phyloP scores from a whole-genome alignment of 2,888 invertebrate genomes.

The Neoitamus cyanurus region DNA sequence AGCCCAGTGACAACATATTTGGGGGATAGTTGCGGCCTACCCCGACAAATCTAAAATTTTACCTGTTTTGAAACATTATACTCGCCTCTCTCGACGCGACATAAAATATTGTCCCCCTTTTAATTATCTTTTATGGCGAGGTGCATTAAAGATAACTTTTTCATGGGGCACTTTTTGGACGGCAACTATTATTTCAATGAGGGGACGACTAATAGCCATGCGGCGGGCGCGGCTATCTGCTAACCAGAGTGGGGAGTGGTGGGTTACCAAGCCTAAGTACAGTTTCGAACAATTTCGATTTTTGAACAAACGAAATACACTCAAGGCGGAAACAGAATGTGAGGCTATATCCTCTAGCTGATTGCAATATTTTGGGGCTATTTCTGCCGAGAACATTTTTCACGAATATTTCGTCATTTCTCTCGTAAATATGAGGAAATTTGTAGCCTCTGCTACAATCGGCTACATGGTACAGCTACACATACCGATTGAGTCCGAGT shows the following conservation, averaged over 20 bases:
- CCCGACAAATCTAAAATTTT: conserved; percentile 24
- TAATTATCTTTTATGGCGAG: conserved; percentile 18
- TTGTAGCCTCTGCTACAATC: too few relatives aligned
- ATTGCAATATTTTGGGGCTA: too few relatives aligned
- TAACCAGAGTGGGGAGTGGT: background rate
- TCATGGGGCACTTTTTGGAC: background rate
- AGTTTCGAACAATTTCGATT: background rate
- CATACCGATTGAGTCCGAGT: too few relatives aligned
- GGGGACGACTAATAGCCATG: background rate
- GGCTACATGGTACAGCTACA: too few relatives aligned
- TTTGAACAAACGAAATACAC: background rate
- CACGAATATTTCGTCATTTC: background rate
- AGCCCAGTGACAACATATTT: background rate
- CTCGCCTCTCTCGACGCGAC: background rate
- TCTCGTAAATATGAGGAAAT: too few relatives aligned
- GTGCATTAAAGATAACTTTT: conserved; percentile 5
- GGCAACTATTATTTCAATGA: background rate
- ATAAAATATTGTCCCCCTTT: conserved; percentile 16
- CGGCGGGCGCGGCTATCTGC: background rate
- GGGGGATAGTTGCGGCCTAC: background rate
- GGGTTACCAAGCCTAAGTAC: background rate
- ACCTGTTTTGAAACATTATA: conserved; percentile 17
- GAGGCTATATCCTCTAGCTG: background rate
- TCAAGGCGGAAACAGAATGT: background rate
- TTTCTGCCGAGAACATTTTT: background rate